Base-by-base conservation (phyloP, 2,888 invertebrate genomes). In the Gerris lacustris region DNA sequence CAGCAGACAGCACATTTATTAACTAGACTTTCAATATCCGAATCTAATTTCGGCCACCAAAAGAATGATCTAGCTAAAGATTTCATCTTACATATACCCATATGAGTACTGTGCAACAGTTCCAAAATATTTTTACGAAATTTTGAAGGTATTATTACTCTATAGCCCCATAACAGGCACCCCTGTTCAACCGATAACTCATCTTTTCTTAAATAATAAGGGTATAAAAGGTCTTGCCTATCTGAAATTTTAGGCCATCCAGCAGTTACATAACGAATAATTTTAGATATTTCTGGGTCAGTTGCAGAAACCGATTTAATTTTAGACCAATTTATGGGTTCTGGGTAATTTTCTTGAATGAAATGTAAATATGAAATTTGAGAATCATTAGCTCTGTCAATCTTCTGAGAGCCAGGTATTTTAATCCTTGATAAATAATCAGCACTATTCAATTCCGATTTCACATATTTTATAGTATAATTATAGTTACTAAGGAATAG, bases 251-350 rank as follows among this genome's bases (percentile, higher is more conserved):
- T 55, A 5, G 55, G 55, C 55, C 55, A 55, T 55, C 55, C 55
- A 11, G 55, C 1, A 55, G 2, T 55, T 55, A 62, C 17, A 62
- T 18, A 17, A 17, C 62, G 15, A 17, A 45, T 67, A 45, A 70
- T 44, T 47, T 62, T 44, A 62, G 69, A 44, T n/a, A 72, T n/a
- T 31, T 67, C 47, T 55, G 72, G 70, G 43, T 72, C 72, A 15
- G 1, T 72, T 67, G 55, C 77, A 63, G 70, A 67, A 55, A 70
- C 70, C 17, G 69, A 47, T 7, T 63, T 44, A 17, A 67, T 70
- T 44, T 63, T 67, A 66, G 72, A 69, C 71, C 75, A 74, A 79
- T 85, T 84, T 66, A 79, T 77, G 6, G 74, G 75, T 68, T 77
- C 80, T 5, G 67, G 70, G n/a, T 45, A 70, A 17, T 68, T 47